Percentiles rank a stretch among this genome's conserved stretches.
Conservation (phyloP, 2,113 vertebrate species). For the Natator depressus region DNA sequence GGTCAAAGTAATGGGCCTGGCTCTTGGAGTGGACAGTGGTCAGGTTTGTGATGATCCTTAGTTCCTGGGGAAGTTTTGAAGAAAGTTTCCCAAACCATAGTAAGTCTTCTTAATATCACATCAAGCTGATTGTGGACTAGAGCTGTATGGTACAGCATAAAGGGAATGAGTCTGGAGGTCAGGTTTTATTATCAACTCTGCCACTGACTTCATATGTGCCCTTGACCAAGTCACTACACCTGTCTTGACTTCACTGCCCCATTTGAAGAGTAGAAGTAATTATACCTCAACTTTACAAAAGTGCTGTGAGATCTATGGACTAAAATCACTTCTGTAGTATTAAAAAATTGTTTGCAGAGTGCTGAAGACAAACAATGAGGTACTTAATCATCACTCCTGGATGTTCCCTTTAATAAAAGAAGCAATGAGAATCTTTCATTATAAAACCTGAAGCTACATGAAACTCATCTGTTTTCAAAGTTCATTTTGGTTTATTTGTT, state of each 20-base stretch:
- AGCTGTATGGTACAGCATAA: neutral
- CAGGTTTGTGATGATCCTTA: neutral
- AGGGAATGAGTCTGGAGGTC: neutral
- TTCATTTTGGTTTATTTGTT: neutral
- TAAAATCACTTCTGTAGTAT: neutral
- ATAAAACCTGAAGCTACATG: neutral
- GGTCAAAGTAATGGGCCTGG: neutral
- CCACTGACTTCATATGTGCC: neutral
- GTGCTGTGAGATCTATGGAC: neutral
- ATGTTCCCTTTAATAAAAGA: neutral
- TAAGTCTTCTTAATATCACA: neutral
- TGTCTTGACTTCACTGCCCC: neutral
- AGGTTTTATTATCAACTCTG: neutral
- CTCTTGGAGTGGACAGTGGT: neutral
- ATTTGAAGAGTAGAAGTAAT: neutral
- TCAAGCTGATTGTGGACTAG: neutral
- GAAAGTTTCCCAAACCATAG: neutral
- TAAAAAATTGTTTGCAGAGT: neutral
- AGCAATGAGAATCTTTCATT: neutral
- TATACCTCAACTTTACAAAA: fast-evolving
- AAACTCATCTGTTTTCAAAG: neutral
- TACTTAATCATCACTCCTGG: neutral
- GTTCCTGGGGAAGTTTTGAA: neutral
- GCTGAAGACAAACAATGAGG: neutral
- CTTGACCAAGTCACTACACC: neutral